These are phyloP conservation scores for Theristicus caerulescens DNA, from an alignment of 2,113 vertebrate species.

Conservation along the genomic window DNA sequence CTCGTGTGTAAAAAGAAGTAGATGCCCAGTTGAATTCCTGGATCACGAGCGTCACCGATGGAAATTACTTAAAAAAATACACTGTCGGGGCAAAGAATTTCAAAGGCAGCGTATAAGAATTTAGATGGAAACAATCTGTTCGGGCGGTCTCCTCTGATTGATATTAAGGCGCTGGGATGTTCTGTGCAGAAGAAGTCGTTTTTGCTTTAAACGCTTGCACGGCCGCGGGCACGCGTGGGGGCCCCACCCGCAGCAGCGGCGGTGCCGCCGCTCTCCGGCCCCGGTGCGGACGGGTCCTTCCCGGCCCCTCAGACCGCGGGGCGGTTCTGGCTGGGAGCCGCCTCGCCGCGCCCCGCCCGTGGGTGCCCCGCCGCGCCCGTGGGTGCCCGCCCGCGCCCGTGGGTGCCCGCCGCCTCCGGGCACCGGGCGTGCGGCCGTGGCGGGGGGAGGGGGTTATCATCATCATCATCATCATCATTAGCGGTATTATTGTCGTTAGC, in stretches of 20 bases:
- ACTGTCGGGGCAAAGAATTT: neutral
- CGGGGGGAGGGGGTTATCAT: too few species aligned
- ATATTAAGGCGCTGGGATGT: accelerated
- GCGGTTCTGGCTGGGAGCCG: neutral
- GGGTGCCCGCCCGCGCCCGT: neutral
- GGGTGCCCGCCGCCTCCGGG: neutral
- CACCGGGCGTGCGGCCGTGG: neutral
- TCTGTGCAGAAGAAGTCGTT: neutral
- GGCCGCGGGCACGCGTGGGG: neutral
- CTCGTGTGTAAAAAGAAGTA: neutral
- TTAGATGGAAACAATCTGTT: neutral
- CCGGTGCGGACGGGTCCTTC: neutral
- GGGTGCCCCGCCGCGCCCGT: neutral
- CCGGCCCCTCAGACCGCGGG: neutral
- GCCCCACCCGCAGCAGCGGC: neutral
- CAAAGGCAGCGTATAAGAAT: neutral
- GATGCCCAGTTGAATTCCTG: neutral
- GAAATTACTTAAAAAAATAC: neutral
- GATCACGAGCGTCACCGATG: neutral
- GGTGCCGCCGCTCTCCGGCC: neutral
- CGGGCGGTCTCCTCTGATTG: neutral
- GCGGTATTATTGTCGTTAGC: accelerated
- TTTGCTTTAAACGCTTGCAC: neutral
- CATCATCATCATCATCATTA: accelerated
- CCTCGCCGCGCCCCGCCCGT: neutral